These are phyloP conservation scores for Etheostoma perlongum DNA, from an alignment of 2,797 vertebrate genomes.

Conservation along the genomic window DNA sequence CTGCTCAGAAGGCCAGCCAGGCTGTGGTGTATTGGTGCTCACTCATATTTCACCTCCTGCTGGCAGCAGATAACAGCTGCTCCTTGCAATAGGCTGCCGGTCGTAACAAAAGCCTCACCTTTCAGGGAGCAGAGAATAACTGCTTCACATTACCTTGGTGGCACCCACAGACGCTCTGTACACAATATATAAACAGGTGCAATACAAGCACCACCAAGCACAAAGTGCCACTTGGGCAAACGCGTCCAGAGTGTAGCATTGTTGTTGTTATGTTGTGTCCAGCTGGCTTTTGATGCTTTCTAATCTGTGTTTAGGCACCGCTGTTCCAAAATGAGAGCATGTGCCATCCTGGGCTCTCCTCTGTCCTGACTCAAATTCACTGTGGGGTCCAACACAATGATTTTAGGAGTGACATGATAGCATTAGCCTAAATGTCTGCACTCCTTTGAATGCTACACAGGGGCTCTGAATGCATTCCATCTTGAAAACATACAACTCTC, in stretches of 20 bases:
- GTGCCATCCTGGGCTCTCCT: constrained; percentile 53
- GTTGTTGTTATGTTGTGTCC: constrained; percentile 43
- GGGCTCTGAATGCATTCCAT: background rate
- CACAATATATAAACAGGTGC: constrained; percentile 67
- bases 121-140: constrained; percentile 11
- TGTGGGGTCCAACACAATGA: constrained; percentile 50
- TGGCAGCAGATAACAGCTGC: constrained; percentile 67
- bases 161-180: constrained; percentile 7
- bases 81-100: constrained; percentile 38
- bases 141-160: constrained; percentile 37
- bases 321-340: constrained; percentile 44
- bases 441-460: background rate
- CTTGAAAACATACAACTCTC: constrained; percentile 18
- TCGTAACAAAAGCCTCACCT: constrained; percentile 55
- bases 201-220: constrained; percentile 51
- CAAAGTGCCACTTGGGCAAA: constrained; percentile 29
- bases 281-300: constrained; percentile 54
- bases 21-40: constrained; percentile 12
- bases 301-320: constrained; percentile 68
- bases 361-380: constrained; percentile 51
- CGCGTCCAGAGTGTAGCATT: background rate
- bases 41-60: constrained; percentile 58
- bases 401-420: constrained; percentile 35
- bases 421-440: background rate
- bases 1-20: constrained; percentile 44